Evolutionary conservation across 2,888 invertebrate species (phyloP), one percentile per base, ranked within the genome.

Genomic region (Syrphus vitripennis): DNA sequence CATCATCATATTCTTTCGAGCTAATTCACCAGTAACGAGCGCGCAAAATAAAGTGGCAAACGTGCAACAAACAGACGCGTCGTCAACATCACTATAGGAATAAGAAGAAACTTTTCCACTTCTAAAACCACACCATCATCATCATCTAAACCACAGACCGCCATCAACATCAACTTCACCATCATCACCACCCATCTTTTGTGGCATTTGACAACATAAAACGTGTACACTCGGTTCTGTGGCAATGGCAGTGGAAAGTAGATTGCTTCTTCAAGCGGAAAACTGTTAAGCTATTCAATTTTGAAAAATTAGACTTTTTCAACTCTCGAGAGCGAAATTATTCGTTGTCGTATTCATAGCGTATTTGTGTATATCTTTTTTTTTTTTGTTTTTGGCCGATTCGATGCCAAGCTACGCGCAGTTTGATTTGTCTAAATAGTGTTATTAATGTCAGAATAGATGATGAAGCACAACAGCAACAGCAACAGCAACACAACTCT

Each of bases 181-280:
- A 69, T 50, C 79, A 34, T 21, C 61, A 45, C 61, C 80, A 75
- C 40, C 74, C 72, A 74, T 74, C 55, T 61, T 53, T 31, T 57
- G 70, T 80, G 74, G 74, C 80, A 75, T 75, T 81, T 81, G 75
- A 81, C 81, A 81, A 76, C 55, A 81, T 45, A 65, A 70, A 75
- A 63, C 70, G 70, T 76, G 55, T 61, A 63, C 31, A n/a, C 10
- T 37, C 14, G 12, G 21, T 16, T 19, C 34, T 67, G 76, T n/a
- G n/a, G n/a, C 67, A 40, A 48, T 76, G 71, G 26, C 76, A 70
- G 77, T 86, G 86, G 86, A 86, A 86, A 86, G 86, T 86, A 77
- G 82, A 81, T 86, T 80, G 77, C 53, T 82, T 77, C 77, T 55
- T 82, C 74, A 48, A 74, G 82, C 82, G 77, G 82, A 86, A 82